phyloP scores from a whole-genome alignment of 2,888 invertebrate genomes.

The Ennomos fuscantarius region DNA sequence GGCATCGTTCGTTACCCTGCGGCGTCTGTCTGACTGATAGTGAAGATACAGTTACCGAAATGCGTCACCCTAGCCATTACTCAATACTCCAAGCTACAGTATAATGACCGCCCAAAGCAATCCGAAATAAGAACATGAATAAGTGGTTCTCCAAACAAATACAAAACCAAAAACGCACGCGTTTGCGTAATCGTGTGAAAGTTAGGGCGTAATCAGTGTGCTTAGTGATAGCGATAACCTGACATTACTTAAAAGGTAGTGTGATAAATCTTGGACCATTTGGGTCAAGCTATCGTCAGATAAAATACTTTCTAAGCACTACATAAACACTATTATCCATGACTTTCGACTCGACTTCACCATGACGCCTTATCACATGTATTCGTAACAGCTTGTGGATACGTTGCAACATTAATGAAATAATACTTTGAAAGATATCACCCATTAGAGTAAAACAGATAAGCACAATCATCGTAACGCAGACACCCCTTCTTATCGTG shows the following conservation, averaged over 20 bases:
- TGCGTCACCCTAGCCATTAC: slow-evolving; percentile 15
- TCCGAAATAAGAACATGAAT: slow-evolving; percentile 38
- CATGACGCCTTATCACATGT: slow-evolving; percentile 3
- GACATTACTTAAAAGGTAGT: slow-evolving; percentile 65
- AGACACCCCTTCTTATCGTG: slow-evolving; percentile 58
- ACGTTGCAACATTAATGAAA: slow-evolving; percentile 17
- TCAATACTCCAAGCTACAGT: slow-evolving; percentile 4
- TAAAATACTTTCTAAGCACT: slow-evolving; percentile 34
- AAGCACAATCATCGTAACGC: slow-evolving; percentile 45
- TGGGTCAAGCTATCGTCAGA: slow-evolving; percentile 46
- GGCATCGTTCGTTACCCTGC: slow-evolving; percentile 51
- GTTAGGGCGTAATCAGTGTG: slow-evolving; percentile 57
- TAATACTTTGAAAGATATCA: slow-evolving; percentile 27
- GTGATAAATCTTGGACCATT: slow-evolving; percentile 54
- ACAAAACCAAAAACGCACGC: slow-evolving; percentile 51
- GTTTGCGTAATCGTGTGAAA: slow-evolving; percentile 73
- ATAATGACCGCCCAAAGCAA: slow-evolving; percentile 2
- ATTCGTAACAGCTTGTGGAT: slow-evolving; percentile 8
- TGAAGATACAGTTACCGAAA: slow-evolving; percentile 5
- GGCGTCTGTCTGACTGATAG: slow-evolving; percentile 40
- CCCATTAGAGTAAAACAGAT: slow-evolving; percentile 49
- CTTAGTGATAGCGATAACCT: slow-evolving; percentile 58
- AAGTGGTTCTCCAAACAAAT: slow-evolving; percentile 59
- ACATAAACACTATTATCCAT: slow-evolving; percentile 3
- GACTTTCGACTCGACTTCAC: neutral